These are phyloP conservation scores for Catharus ustulatus DNA, from an alignment of 2,797 vertebrate species.

Conservation along the genomic window DNA sequence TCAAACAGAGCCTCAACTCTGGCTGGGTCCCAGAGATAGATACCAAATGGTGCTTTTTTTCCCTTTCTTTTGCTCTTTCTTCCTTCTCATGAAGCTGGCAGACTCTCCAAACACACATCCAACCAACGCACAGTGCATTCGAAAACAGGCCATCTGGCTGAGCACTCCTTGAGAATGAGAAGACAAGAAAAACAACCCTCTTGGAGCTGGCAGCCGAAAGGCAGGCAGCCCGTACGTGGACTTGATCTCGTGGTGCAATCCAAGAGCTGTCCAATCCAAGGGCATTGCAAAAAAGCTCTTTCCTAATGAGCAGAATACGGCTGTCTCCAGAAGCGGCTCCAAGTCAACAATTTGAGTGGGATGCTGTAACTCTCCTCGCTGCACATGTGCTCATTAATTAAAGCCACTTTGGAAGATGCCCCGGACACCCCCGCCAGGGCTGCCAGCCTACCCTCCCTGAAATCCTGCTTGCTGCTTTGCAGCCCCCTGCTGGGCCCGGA, in stretches of 20 bases:
- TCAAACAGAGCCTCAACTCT: constrained; percentile 68
- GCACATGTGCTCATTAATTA: constrained; percentile 73
- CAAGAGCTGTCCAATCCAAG: constrained; percentile 68
- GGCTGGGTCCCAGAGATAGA: constrained; percentile 72
- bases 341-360: constrained; percentile 72
- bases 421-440: constrained; percentile 44
- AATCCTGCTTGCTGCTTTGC: constrained; percentile 50
- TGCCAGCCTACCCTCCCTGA: constrained; percentile 35
- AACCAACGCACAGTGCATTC: constrained; percentile 76
- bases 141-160: constrained; percentile 75
- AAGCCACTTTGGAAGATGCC: constrained; percentile 67
- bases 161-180: constrained; percentile 73
- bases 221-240: constrained; percentile 70
- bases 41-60: constrained; percentile 74
- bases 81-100: constrained; percentile 75
- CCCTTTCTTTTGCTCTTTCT: constrained; percentile 76
- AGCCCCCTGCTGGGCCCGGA: constrained; percentile 65
- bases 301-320: constrained; percentile 66
- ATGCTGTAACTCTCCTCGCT: constrained; percentile 61
- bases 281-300: constrained; percentile 68
- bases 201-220: constrained; percentile 70
- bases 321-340: constrained; percentile 68
- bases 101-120: constrained; percentile 75
- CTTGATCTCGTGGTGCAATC: constrained; percentile 66
- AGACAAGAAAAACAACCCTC: constrained; percentile 76